These are phyloP conservation scores for Drosophila ustulata DNA, from an alignment of 2,888 invertebrate species.

Conservation along the genomic window DNA sequence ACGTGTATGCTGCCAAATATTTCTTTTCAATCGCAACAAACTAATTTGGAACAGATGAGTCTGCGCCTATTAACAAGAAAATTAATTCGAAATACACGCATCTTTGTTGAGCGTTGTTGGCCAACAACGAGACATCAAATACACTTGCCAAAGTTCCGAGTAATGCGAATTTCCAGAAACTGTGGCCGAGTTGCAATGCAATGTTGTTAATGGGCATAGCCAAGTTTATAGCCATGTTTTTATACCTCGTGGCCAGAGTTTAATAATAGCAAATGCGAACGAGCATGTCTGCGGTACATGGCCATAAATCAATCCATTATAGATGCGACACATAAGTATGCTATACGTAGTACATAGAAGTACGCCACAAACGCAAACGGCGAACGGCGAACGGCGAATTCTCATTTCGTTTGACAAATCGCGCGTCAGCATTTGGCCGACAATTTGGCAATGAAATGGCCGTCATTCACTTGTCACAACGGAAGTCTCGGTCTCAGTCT, in stretches of 20 bases:
- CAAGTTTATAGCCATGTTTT: constrained; percentile 23
- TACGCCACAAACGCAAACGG: neutral
- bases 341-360: constrained; percentile 31
- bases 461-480: constrained; percentile 64
- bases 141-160: constrained; percentile 20
- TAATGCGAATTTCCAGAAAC: neutral
- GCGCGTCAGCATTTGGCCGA: constrained; percentile 47
- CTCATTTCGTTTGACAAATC: constrained; percentile 67
- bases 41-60: constrained; percentile 36
- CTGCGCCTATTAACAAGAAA: constrained; percentile 41
- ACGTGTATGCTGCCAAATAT: constrained; percentile 27
- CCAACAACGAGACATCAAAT: constrained; percentile 29
- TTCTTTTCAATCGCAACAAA: constrained; percentile 47
- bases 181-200: neutral
- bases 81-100: constrained; percentile 55
- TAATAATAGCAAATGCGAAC: constrained; percentile 36
- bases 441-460: constrained; percentile 54
- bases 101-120: neutral
- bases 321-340: constrained; percentile 41
- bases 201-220: constrained; percentile 5
- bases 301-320: constrained; percentile 67
- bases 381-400: constrained; percentile 12
- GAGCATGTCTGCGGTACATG: constrained; percentile 41
- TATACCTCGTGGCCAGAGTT: constrained; percentile 15
- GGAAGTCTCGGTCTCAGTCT: constrained; percentile 33